Percentiles rank a stretch among this genome's conserved stretches.
These are phyloP conservation scores for Pteromalus puparum DNA, from an alignment of 1,140 invertebrate species.

Conservation along the genomic window DNA sequence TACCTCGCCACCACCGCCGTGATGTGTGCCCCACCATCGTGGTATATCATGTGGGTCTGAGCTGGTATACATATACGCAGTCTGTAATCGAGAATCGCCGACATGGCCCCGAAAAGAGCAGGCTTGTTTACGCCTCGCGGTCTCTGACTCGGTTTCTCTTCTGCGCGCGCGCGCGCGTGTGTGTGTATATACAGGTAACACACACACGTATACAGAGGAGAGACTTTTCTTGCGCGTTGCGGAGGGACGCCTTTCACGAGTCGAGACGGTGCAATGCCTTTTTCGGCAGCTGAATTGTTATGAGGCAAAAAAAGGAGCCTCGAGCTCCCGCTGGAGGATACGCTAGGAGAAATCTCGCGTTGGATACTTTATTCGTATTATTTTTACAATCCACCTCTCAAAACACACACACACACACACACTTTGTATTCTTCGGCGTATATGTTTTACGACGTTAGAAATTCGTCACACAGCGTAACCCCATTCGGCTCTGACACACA, in stretches of 20 bases:
- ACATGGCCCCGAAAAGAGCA: neutral
- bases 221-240: neutral
- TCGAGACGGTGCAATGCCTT: neutral
- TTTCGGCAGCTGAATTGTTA: neutral
- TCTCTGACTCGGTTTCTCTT: conserved; percentile 17
- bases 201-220: neutral
- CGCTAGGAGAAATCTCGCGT: neutral
- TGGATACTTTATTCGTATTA: too few relatives aligned
- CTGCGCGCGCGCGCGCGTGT: neutral
- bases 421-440: too few relatives aligned
- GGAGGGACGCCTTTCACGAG: neutral
- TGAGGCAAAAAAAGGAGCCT: too few relatives aligned
- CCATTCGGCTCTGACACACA: neutral
- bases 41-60: neutral
- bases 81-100: neutral
- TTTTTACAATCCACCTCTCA: too few relatives aligned
- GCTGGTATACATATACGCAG: neutral
- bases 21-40: neutral
- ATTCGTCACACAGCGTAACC: neutral
- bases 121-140: conserved; percentile 25
- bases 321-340: too few relatives aligned
- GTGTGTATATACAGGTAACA: neutral
- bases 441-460: neutral
- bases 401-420: too few relatives aligned
- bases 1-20: neutral